A percentile compares a stretch with the other conserved stretches of the same genome.
Conservation (phyloP, 2,888 invertebrate genomes). For the Hetaerina titia region DNA sequence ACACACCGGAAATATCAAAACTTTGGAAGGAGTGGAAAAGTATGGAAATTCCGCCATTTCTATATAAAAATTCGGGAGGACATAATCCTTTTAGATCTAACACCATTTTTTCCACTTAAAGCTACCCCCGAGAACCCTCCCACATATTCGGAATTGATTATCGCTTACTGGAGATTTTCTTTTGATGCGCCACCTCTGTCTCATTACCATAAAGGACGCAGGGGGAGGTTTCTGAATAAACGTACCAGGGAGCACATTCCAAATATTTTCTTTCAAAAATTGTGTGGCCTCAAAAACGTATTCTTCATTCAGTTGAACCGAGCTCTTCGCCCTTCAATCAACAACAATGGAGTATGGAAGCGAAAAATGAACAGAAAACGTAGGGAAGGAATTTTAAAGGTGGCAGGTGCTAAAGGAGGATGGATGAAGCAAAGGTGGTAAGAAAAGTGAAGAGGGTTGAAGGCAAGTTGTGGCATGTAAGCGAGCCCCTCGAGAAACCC, state of each 20-base stretch:
- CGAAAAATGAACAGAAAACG: too few relatives aligned
- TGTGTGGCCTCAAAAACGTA: neutral
- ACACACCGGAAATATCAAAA: neutral
- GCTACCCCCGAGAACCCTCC: neutral
- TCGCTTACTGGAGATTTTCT: conserved; percentile 3
- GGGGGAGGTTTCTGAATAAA: neutral
- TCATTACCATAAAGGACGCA: neutral
- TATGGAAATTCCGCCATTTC: neutral
- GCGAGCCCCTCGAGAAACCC: too few relatives aligned
- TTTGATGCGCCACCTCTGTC: neutral
- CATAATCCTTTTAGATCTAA: neutral
- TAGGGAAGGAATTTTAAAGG: too few relatives aligned
- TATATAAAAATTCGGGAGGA: neutral
- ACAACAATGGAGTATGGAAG: too few relatives aligned
- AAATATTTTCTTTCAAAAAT: neutral
- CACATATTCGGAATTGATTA: neutral
- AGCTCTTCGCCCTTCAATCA: too few relatives aligned
- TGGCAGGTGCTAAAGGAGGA: too few relatives aligned
- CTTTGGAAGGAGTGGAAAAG: neutral
- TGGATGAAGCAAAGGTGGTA: too few relatives aligned
- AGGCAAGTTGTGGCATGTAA: too few relatives aligned
- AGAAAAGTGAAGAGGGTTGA: too few relatives aligned
- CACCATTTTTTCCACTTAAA: neutral
- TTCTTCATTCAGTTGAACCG: too few relatives aligned
- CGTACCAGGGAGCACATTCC: neutral